phyloP scores from a whole-genome alignment of 2,113 vertebrate species.

The Hydrolagus affinis region DNA sequence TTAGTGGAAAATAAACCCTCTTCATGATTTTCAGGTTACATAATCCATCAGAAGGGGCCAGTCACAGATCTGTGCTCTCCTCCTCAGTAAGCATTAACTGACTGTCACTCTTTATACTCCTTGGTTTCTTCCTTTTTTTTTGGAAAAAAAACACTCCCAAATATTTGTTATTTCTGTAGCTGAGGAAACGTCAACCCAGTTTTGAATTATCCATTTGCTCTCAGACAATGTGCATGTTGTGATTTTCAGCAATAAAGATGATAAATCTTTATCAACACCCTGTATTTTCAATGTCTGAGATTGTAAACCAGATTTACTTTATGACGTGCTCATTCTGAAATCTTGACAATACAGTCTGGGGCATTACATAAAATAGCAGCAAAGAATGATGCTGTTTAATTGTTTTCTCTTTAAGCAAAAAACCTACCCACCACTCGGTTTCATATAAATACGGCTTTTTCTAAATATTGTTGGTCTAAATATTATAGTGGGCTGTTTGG shows the following conservation, averaged over 20 bases:
- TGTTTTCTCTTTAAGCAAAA: not conserved
- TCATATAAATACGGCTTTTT: not conserved
- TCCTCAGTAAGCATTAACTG: not conserved
- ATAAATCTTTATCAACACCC: not conserved
- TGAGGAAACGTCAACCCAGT: too few relatives aligned
- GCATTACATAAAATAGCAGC: not conserved
- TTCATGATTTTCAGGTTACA: not conserved
- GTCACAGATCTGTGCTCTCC: not conserved
- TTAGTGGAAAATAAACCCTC: too few relatives aligned
- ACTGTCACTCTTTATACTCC: not conserved
- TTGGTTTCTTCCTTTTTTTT: not conserved
- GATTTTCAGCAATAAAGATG: too few relatives aligned
- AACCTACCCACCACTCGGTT: not conserved
- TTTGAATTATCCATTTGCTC: too few relatives aligned
- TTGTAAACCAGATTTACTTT: not conserved
- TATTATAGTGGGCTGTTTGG: not conserved
- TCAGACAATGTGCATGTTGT: too few relatives aligned
- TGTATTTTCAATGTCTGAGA: not conserved
- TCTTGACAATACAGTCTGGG: not conserved
- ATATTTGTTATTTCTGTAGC: not conserved
- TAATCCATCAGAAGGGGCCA: not conserved
- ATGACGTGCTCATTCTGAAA: not conserved
- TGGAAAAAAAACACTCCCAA: not conserved
- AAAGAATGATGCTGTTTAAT: not conserved
- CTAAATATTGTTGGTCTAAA: too few relatives aligned